These are phyloP conservation scores for Biston stratarius DNA, from an alignment of 2,888 invertebrate species.

Conservation along the genomic window DNA sequence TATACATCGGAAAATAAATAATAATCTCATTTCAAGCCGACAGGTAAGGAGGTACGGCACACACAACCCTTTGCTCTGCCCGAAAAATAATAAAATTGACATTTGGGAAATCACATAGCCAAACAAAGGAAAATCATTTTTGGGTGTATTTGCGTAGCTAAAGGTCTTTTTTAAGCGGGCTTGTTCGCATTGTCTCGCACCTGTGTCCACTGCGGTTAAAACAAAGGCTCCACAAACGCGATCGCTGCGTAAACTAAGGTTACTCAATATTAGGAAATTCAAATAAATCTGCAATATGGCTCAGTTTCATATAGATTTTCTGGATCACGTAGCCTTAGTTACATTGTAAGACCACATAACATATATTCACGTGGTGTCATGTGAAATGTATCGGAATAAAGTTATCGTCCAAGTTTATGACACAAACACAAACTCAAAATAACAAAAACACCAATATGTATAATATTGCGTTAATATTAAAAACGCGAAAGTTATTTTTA, in stretches of 20 bases:
- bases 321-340: background rate
- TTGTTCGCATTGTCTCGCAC: conserved; percentile 44
- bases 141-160: conserved; percentile 21
- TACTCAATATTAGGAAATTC: background rate
- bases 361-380: conserved; percentile 19
- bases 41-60: background rate
- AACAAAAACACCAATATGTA: too few species aligned
- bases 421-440: conserved; percentile 4
- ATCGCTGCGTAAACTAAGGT: conserved; percentile 20
- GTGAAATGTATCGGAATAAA: conserved; percentile 36
- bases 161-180: conserved; percentile 25
- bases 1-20: conserved; percentile 19
- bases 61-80: conserved; percentile 19
- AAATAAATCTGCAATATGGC: background rate
- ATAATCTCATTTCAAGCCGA: conserved; percentile 11
- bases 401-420: conserved; percentile 23
- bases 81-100: conserved; percentile 27
- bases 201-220: conserved; percentile 51
- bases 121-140: conserved; percentile 20
- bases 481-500: too few species aligned
- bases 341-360: background rate
- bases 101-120: conserved; percentile 30
- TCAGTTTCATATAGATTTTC: too few species aligned
- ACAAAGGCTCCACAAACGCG: conserved; percentile 24
- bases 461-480: background rate